phyloP scores from a whole-genome alignment of 2,113 vertebrate genomes.

The Odontophorus gujanensis region DNA sequence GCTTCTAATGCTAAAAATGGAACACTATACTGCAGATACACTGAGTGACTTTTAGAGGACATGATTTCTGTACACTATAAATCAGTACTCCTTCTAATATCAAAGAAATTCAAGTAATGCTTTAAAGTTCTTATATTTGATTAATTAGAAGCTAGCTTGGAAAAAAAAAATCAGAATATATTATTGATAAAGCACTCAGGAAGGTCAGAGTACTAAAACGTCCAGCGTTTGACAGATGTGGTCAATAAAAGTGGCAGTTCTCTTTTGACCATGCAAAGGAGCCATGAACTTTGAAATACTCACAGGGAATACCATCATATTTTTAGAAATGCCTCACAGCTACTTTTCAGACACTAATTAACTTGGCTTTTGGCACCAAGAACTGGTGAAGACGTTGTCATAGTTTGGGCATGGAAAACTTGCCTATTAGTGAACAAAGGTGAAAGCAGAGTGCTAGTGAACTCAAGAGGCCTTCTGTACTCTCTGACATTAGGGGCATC shows the following conservation, averaged over 20 bases:
- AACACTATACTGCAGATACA: not conserved
- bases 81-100: not conserved
- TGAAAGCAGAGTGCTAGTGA: not conserved
- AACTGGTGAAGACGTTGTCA: not conserved
- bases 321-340: not conserved
- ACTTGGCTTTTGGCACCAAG: not conserved
- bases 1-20: constrained; percentile 1
- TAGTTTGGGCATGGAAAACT: not conserved
- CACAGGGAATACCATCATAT: not conserved
- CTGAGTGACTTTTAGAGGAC: not conserved
- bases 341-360: not conserved
- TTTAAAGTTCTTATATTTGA: not conserved
- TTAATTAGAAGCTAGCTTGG: not conserved
- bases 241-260: constrained; percentile 7
- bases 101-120: not conserved
- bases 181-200: not conserved
- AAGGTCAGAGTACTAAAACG: constrained; percentile 6
- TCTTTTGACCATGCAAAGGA: not conserved
- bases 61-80: not conserved
- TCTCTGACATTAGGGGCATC: not conserved
- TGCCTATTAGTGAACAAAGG: not conserved
- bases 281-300: not conserved
- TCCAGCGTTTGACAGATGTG: not conserved
- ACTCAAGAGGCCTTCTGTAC: not conserved
- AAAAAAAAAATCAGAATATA: not conserved